A percentile compares a stretch with the other conserved stretches of the same genome.
These are phyloP conservation scores for Selene dorsalis DNA, from an alignment of 2,797 vertebrate species.

Conservation along the genomic window DNA sequence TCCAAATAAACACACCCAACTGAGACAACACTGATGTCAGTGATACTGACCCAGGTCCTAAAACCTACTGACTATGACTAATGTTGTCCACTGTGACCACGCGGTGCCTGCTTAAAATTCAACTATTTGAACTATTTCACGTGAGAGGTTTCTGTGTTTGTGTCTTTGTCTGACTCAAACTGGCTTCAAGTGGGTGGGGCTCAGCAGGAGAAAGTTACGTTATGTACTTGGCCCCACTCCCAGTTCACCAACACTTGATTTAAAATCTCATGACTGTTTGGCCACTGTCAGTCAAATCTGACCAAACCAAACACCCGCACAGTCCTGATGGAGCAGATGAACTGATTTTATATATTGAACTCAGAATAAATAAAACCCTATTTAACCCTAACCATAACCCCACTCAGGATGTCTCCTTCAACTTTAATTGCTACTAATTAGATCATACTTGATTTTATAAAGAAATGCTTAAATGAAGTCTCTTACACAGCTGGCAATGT, in stretches of 20 bases:
- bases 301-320: neutral
- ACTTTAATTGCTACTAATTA: neutral
- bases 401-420: neutral
- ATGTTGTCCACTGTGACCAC: neutral
- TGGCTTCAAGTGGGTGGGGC: neutral
- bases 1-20: constrained; percentile 59
- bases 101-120: neutral
- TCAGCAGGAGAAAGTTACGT: neutral
- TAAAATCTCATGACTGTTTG: no score
- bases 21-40: constrained; percentile 1
- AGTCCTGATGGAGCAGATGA: neutral
- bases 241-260: no score
- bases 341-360: neutral
- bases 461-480: neutral
- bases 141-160: neutral
- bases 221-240: neutral
- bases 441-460: neutral
- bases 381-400: no score
- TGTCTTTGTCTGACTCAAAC: neutral
- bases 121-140: neutral
- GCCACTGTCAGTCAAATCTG: neutral
- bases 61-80: neutral
- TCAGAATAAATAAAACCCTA: neutral
- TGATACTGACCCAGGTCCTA: neutral
- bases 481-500: neutral